Evolutionary conservation across 2,888 invertebrate genomes (phyloP), one percentile per base, ranked within the genome.

Genomic region (Athetis lepigone): DNA sequence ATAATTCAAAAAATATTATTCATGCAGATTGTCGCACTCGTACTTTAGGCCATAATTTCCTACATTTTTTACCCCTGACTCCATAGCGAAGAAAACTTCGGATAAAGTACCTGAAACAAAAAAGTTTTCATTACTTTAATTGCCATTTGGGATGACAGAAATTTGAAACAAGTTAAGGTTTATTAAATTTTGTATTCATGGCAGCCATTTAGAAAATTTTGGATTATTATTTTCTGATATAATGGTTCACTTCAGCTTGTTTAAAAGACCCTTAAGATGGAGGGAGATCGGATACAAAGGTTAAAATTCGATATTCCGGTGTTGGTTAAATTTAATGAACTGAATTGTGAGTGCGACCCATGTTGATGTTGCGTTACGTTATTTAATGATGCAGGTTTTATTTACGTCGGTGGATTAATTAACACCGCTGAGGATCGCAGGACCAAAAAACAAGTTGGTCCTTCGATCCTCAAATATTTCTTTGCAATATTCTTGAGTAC

Each of bases 1-100:
- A 88, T 87, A 87, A 89, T 88, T 85, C 86, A 83, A 76, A 79
- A 76, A 86, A 87, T 88, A 88, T 87, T 88, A 90, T 88, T 89
- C 88, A 89, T 87, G 85, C 78, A 86, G 83, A 89, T 87, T 85
- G 84, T 77, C 79, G 70, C 54, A 47, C 37, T 43, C 46, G 42
- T 63, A 75, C 49, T 70, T 76, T 46, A 37, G 33, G 43, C 16
- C 25, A 37, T 59, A 57, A 49, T 33, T 51, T 54, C 27, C 33
- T 29, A 23, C 6, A 13, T 39, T 63, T 75, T 77, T 59, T 57
- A 55, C 66, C 61, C 63, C 61, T 59, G 62, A 68, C 60, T 67
- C 51, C 50, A 27, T 29, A 18, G 42, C 25, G 33, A 9, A 42
- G 45, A 49, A 49, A 70, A 66, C 51, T 72, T 58, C 37, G 43